These are phyloP conservation scores for Capitulum mitella DNA, from an alignment of 2,888 invertebrate genomes.

Conservation along the genomic window DNA sequence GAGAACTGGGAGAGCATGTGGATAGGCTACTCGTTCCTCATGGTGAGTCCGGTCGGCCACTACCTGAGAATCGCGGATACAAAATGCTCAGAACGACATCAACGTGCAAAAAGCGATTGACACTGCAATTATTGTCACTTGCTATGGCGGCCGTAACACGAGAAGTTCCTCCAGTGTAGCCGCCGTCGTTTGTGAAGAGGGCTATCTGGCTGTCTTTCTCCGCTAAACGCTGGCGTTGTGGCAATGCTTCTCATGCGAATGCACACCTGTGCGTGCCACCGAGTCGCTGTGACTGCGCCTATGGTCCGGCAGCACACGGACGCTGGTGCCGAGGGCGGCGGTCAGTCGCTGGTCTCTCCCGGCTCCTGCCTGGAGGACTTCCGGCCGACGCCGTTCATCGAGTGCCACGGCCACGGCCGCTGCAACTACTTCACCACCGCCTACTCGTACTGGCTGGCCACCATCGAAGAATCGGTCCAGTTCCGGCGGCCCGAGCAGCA, in stretches of 20 bases:
- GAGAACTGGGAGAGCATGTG: conserved; percentile 86
- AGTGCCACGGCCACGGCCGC: conserved; percentile 86
- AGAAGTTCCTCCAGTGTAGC: too few relatives aligned
- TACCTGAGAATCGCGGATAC: too few relatives aligned
- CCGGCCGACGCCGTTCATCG: conserved; percentile 86
- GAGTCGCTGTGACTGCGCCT: not conserved
- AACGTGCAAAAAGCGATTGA: too few relatives aligned
- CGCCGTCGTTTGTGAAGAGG: too few relatives aligned
- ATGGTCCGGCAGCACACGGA: not conserved
- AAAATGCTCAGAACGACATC: too few relatives aligned
- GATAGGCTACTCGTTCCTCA: conserved; percentile 96
- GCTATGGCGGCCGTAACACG: too few relatives aligned
- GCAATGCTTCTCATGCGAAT: too few relatives aligned
- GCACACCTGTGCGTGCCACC: too few relatives aligned
- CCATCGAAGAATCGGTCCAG: conserved; percentile 73
- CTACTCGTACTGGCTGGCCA: conserved; percentile 91
- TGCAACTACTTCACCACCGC: conserved; percentile 94
- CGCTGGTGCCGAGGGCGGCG: conserved; percentile 55
- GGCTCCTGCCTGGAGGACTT: conserved; percentile 95
- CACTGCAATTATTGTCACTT: too few relatives aligned
- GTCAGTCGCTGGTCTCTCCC: conserved; percentile 86
- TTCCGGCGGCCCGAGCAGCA: conserved; percentile 73
- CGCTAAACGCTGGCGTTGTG: too few relatives aligned
- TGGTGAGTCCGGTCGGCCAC: too few relatives aligned
- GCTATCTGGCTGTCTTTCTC: too few relatives aligned